Percentiles rank a stretch among this genome's conserved stretches.
Conservation (phyloP, 2,888 invertebrate species). For the Drosophila mettleri region DNA sequence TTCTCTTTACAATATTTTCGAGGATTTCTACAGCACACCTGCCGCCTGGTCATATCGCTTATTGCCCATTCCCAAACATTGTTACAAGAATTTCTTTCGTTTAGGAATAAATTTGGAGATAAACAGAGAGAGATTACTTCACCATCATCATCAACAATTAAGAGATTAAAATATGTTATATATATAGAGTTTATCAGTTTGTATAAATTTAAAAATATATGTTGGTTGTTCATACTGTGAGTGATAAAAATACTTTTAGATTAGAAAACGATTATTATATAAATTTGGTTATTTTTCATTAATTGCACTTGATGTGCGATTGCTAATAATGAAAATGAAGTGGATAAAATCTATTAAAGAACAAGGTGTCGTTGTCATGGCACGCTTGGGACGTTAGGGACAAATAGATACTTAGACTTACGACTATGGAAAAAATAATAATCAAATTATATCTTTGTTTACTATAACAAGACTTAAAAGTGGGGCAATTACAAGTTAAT, state of each 20-base stretch:
- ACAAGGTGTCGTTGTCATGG: constrained; percentile 58
- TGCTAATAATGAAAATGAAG: constrained; percentile 31
- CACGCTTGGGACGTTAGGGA: constrained; percentile 62
- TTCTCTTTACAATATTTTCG: constrained; percentile 84
- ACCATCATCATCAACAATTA: constrained; percentile 81
- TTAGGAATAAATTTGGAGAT: constrained; percentile 70
- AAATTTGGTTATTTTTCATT: constrained; percentile 60
- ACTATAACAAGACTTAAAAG: constrained; percentile 22
- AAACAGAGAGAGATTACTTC: constrained; percentile 77
- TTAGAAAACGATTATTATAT: constrained; percentile 79
- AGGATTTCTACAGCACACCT: constrained; percentile 86
- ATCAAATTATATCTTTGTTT: constrained; percentile 20
- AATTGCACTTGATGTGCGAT: constrained; percentile 39
- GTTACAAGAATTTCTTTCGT: constrained; percentile 60
- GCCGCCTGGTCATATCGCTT: constrained; percentile 90
- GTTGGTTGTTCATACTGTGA: constrained; percentile 68
- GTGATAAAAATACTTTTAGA: constrained; percentile 76
- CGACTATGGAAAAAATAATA: constrained; percentile 26
- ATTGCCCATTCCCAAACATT: constrained; percentile 88
- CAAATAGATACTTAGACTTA: constrained; percentile 43
- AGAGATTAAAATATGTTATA: constrained; percentile 64
- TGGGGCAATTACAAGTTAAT: constrained; percentile 20
- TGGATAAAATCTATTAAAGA: constrained; percentile 38
- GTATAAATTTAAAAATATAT: constrained; percentile 48
- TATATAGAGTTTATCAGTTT: constrained; percentile 48